Conservation (phyloP, 1,140 invertebrate species). For the Telenomus remus region DNA sequence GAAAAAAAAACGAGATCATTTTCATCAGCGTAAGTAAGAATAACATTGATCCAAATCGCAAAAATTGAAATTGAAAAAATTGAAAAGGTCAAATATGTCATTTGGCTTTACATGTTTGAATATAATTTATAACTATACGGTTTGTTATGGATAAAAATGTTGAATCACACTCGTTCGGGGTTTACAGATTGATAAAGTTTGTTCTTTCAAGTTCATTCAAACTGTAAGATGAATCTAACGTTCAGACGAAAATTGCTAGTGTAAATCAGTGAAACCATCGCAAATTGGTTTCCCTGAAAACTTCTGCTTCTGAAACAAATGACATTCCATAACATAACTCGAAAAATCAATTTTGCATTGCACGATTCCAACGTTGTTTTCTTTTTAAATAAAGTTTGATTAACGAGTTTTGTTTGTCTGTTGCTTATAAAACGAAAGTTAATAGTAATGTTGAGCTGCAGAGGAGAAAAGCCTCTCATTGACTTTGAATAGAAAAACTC, state of each 20-base stretch:
- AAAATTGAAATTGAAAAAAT: slow-evolving; percentile 39
- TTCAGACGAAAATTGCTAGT: slow-evolving; percentile 51
- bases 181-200: no score
- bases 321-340: neutral
- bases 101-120: slow-evolving; percentile 21
- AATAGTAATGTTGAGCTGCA: no score
- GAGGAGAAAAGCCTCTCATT: neutral
- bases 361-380: no score
- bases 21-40: no score
- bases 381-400: no score
- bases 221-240: no score
- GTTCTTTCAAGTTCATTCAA: neutral
- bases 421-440: no score
- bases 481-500: slow-evolving; percentile 68
- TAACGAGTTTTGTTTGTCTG: no score
- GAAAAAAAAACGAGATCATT: no score
- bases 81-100: slow-evolving; percentile 63
- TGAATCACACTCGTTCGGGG: no score
- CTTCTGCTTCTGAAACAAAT: slow-evolving; percentile 71
- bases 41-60: no score
- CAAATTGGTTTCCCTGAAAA: slow-evolving; percentile 73
- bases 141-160: no score
- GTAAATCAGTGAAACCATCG: slow-evolving; percentile 73
- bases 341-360: neutral
- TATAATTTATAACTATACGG: neutral